Evolutionary conservation across 1,140 invertebrate species (phyloP), one percentile per base, ranked within the genome.

Genomic region (Dinothrombium tinctorium): DNA sequence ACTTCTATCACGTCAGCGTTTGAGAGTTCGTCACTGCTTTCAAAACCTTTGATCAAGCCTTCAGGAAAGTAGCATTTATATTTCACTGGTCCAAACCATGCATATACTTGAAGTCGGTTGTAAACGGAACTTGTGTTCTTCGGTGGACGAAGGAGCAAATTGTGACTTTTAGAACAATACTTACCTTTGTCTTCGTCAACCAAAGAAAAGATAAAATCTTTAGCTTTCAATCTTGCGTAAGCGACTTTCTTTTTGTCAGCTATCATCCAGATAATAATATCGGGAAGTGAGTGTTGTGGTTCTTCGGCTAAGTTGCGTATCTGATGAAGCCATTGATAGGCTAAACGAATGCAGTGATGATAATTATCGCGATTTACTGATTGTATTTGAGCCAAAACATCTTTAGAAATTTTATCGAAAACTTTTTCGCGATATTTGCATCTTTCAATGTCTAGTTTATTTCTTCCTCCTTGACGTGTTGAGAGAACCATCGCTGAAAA

Each of bases 181-280:
- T 69, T 71, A 2, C 82, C 82, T 32, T 63, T 61, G 55, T 83
- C 78, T 49, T 81, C 72, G 28, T 74, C 66, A 1, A 72, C 67
- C 11, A 73, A 69, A 1, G 79, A 81, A 54, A 73, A 83, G 33
- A 84, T 68, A 3, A 86, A 59, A 49, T 81, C 71, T 43, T 75
- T 65, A 0, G 76, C 70, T 0, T 66, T 61, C 22, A 86, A 68
- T 32, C 81, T 59, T 44, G 80, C 73, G 58, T 86, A 86, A 0
- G 80, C 80, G 15, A 80, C 63, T 25, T 81, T 63, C 52, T 80
- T 80, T 0, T 74, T 75, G 22, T 73, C 72, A 47, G 73, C 76
- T 53, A 84, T 66, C 54, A 83, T 66, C 80, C 81, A 86, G 12
- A 87, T 58, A 50, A 86, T 82, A 3, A 86, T 63, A 57, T 86